Conservation (phyloP, 2,797 vertebrate species). For the Eremophila alpestris region DNA sequence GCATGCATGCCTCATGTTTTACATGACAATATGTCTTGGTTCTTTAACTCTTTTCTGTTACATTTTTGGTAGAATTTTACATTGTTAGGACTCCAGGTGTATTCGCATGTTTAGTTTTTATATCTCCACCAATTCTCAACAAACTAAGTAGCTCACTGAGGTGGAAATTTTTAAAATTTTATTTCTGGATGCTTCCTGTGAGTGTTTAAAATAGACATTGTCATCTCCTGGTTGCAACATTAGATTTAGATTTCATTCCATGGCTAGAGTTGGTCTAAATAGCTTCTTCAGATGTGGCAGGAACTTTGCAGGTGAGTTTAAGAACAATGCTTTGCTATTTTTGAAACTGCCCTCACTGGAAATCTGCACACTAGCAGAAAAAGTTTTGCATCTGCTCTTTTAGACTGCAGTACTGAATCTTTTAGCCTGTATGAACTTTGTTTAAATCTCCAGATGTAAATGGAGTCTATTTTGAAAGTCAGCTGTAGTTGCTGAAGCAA, state of each 20-base stretch:
- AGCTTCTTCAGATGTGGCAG: neutral
- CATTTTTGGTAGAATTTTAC: neutral
- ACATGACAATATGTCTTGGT: neutral
- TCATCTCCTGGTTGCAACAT: neutral
- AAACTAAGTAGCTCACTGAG: neutral
- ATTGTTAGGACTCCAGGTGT: neutral
- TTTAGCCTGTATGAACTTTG: neutral
- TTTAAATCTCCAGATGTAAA: neutral
- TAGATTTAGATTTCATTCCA: neutral
- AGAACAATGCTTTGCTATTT: neutral
- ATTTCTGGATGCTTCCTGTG: neutral
- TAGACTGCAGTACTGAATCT: neutral
- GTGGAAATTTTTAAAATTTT: neutral
- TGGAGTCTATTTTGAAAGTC: neutral
- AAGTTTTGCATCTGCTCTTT: neutral
- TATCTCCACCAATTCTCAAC: neutral
- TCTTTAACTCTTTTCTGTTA: neutral
- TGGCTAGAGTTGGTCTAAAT: neutral
- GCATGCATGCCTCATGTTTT: neutral
- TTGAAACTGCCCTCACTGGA: neutral
- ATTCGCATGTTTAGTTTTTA: neutral
- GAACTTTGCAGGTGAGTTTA: neutral
- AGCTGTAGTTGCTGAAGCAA: neutral
- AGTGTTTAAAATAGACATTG: neutral
- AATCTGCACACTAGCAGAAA: neutral